Evolutionary conservation across 1,140 invertebrate species (phyloP).

Genomic region (Hypothenemus hampei): DNA sequence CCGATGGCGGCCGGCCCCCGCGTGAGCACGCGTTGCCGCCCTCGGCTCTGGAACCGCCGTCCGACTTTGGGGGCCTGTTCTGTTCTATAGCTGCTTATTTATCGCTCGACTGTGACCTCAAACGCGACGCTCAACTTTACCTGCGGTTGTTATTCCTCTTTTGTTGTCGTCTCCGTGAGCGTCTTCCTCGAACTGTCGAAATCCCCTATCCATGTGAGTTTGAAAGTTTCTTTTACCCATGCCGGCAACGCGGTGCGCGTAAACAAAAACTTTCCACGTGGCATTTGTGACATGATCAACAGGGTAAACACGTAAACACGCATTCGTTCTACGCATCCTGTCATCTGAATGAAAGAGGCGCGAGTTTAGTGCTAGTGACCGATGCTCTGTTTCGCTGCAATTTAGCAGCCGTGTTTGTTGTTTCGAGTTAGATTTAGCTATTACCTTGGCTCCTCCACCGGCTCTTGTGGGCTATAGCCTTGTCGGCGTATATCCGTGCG

Average conservation of each 20-base stretch:
- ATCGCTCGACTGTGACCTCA: constrained; percentile 44
- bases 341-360: constrained; percentile 20
- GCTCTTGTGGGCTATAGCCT: constrained; percentile 51
- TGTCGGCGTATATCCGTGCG: constrained; percentile 52
- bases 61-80: constrained; percentile 36
- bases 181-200: constrained; percentile 16
- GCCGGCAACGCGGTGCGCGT: constrained; percentile 21
- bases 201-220: constrained; percentile 7
- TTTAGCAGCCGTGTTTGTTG: constrained; percentile 28
- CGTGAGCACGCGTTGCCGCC: constrained; percentile 43
- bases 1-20: constrained; percentile 36
- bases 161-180: constrained; percentile 12
- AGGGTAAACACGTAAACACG: constrained; percentile 37
- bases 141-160: constrained; percentile 16
- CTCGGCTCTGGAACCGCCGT: constrained; percentile 38
- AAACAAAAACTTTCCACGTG: constrained; percentile 25
- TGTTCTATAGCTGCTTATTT: constrained; percentile 47
- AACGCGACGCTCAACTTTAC: constrained; percentile 36
- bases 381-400: constrained; percentile 17
- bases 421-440: constrained; percentile 18
- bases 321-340: constrained; percentile 35
- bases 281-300: constrained; percentile 41
- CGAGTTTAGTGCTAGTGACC: constrained; percentile 10
- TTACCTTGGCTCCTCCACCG: constrained; percentile 46
- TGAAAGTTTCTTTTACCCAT: constrained; percentile 23